phyloP scores from a whole-genome alignment of 2,888 invertebrate species.

The Ophion ventricosus region DNA sequence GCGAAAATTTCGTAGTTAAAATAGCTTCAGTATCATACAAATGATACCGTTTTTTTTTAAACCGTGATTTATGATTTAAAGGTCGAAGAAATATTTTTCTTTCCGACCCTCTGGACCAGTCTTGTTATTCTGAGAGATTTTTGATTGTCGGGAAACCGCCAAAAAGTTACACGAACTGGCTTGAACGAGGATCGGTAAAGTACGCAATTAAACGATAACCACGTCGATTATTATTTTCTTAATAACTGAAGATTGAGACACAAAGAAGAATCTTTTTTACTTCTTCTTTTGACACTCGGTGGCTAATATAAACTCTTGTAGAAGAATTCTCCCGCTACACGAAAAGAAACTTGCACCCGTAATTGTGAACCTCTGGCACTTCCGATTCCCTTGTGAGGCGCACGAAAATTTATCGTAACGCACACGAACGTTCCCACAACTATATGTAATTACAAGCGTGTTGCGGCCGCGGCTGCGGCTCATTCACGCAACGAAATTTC shows the following conservation, averaged over 20 bases:
- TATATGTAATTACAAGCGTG: conserved; percentile 10
- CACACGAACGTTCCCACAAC: background rate
- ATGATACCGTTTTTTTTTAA: too few relatives aligned
- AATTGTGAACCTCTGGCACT: conserved; percentile 1
- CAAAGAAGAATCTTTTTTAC: conserved; percentile 1
- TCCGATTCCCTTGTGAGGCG: conserved; percentile 8
- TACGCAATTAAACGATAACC: background rate
- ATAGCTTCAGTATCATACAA: too few relatives aligned
- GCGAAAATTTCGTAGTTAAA: too few relatives aligned
- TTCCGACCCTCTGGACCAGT: too few relatives aligned
- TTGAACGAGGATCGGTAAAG: background rate
- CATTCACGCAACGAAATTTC: conserved; percentile 7
- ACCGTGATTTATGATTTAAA: too few relatives aligned
- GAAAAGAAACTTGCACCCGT: background rate
- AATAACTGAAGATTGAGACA: background rate
- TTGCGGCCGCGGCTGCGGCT: background rate
- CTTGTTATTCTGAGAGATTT: too few relatives aligned
- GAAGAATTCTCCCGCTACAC: too few relatives aligned
- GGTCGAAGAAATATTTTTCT: too few relatives aligned
- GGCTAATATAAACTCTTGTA: too few relatives aligned
- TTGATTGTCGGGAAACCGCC: too few relatives aligned
- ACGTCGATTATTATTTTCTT: background rate
- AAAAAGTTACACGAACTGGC: too few relatives aligned
- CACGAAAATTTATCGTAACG: conserved; percentile 5
- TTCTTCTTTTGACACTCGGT: background rate